Evolutionary conservation across 1,140 invertebrate species (phyloP).

Genomic region (Scaptomyza pallida): DNA sequence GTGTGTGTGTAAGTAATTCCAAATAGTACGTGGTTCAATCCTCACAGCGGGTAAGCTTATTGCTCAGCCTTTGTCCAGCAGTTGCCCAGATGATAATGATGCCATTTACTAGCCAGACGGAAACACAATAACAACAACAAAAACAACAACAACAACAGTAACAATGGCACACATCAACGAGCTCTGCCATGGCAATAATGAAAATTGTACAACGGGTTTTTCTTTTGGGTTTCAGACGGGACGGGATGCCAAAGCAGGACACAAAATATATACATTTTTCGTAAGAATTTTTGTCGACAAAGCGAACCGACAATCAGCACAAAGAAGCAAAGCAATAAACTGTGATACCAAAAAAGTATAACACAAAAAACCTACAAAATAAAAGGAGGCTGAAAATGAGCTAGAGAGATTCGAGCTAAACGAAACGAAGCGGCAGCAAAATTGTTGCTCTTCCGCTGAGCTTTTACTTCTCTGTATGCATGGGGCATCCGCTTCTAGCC

Average conservation of each 20-base stretch:
- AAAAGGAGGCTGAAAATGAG: constrained; percentile 52
- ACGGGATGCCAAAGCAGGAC: constrained; percentile 20
- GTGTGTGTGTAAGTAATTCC: not conserved
- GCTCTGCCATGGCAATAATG: constrained; percentile 66
- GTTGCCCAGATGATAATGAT: constrained; percentile 55
- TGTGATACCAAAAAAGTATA: constrained; percentile 49
- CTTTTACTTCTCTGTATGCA: constrained; percentile 19
- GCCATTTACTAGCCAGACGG: constrained; percentile 49
- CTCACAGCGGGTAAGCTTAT: constrained; percentile 29
- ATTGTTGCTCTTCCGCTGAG: constrained; percentile 50
- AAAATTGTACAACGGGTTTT: constrained; percentile 67
- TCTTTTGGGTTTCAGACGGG: constrained; percentile 13
- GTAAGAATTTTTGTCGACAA: constrained; percentile 55
- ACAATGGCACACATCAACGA: constrained; percentile 12
- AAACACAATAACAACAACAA: constrained; percentile 44
- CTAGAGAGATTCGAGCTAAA: constrained; percentile 35
- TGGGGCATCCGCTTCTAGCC: constrained; percentile 59
- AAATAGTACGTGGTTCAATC: constrained; percentile 29
- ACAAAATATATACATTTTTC: constrained; percentile 40
- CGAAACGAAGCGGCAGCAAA: constrained; percentile 52
- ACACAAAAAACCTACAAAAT: constrained; percentile 19
- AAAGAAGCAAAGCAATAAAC: constrained; percentile 58
- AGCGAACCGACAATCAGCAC: constrained; percentile 63
- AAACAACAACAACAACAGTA: not conserved
- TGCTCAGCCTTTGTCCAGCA: constrained; percentile 31